Conservation (phyloP, 1,140 invertebrate species). For the Psilanteris sp. region DNA sequence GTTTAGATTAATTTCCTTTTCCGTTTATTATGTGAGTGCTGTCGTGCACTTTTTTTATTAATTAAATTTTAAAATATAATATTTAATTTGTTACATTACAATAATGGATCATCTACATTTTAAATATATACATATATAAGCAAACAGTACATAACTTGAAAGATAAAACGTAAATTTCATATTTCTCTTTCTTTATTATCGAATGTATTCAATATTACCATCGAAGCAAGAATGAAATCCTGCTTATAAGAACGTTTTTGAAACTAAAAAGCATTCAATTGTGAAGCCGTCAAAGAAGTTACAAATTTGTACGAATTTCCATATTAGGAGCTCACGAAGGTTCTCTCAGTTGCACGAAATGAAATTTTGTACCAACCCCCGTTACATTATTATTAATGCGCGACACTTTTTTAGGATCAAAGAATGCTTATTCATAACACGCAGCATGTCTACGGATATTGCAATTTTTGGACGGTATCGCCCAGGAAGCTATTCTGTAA, state of each 20-base stretch:
- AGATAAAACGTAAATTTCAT: too few species aligned
- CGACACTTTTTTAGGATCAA: constrained; percentile 34
- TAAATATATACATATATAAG: too few species aligned
- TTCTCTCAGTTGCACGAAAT: constrained; percentile 5
- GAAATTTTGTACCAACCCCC: constrained; percentile 9
- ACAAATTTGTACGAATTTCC: constrained; percentile 34
- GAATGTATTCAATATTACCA: too few species aligned
- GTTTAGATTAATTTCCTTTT: too few species aligned
- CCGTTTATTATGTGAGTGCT: too few species aligned
- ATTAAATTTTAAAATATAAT: too few species aligned
- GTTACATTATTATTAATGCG: constrained; percentile 41
- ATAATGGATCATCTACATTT: too few species aligned
- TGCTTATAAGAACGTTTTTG: background rate
- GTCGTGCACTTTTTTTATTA: too few species aligned
- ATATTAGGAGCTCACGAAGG: constrained; percentile 16
- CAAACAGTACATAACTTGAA: too few species aligned
- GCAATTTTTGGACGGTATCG: constrained; percentile 60
- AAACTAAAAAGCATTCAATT: constrained; percentile 22
- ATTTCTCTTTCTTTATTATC: too few species aligned
- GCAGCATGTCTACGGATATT: constrained; percentile 58
- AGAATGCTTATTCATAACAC: constrained; percentile 51
- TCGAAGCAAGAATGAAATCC: too few species aligned
- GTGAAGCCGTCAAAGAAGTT: constrained; percentile 31
- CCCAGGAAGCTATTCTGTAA: constrained; percentile 63
- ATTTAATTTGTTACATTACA: too few species aligned